Conservation (phyloP, 2,797 vertebrate species). For the Pseudochromis fuscus region DNA sequence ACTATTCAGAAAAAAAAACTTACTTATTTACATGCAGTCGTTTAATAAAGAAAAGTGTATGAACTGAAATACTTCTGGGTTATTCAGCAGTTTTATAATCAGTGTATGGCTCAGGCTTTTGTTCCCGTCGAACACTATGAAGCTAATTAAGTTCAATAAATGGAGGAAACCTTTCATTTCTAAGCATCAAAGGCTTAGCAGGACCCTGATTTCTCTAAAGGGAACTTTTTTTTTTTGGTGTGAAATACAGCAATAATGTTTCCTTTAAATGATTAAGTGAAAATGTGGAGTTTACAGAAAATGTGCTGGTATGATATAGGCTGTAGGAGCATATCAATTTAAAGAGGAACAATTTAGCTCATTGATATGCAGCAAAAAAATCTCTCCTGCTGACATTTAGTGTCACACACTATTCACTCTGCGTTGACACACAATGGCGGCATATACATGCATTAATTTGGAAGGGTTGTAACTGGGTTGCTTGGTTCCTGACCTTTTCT, state of each 20-base stretch:
- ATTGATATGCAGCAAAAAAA: conserved; percentile 15
- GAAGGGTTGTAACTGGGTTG: not conserved
- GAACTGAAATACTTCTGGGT: not conserved
- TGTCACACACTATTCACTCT: conserved; percentile 3
- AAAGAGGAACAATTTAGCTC: conserved; percentile 13
- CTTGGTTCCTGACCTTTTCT: conserved; percentile 29
- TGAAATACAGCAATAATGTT: not conserved
- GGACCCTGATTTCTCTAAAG: not conserved
- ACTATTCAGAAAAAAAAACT: conserved; percentile 12
- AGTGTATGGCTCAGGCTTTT: not conserved
- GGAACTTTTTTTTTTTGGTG: not conserved
- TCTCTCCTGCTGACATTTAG: conserved; percentile 18
- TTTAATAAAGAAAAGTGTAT: conserved; percentile 3
- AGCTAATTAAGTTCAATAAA: conserved; percentile 16
- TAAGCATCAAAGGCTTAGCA: conserved; percentile 12
- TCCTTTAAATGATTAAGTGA: not conserved
- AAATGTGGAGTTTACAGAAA: not conserved
- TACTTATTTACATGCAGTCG: not conserved
- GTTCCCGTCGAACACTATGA: not conserved
- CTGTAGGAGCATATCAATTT: not conserved
- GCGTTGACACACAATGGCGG: conserved; percentile 11
- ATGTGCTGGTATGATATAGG: not conserved
- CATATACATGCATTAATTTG: conserved; percentile 5
- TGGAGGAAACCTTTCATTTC: conserved; percentile 23
- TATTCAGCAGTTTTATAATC: conserved; percentile 8